Evolutionary conservation across 2,888 invertebrate species (phyloP), one percentile per base, ranked within the genome.

Genomic region (Pyrochroa serraticornis): DNA sequence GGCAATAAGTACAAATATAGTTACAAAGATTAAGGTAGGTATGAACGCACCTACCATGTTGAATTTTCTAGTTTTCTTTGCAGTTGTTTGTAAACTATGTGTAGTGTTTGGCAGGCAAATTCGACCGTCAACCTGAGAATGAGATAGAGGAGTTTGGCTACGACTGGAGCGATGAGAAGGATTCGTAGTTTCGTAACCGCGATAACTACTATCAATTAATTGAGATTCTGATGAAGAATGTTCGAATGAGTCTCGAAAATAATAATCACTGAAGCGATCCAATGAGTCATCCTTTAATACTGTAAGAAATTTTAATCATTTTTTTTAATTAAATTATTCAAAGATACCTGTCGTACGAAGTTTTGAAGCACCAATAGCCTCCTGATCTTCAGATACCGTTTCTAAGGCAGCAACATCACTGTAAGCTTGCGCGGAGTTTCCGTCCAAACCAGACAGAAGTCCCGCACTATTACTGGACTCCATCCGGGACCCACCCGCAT

Each of bases 221-320:
- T 88, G 89, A 53, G 90, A 90, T 78, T 91, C 91, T 8, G 90
- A 89, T 22, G 91, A 91, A 41, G 92, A 91, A 76, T 91, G 91
- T 74, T 91, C 88, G 71, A 88, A 85, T 68, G 89, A 90, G 79
- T 90, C 90, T 33, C 90, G 87, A 73, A 88, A 86, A 77, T 86
- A 87, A 78, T 89, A 90, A 73, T 89, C 88, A 69, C 83, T 83
- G 74, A 81, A 81, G 60, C 80, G 75, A 69, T 80, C 81, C 64
- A 77, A 68, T 32, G 79, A 79, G 71, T 81, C 81, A 46, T 79
- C 79, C 65, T 78, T 79, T 55, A 77, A 74, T 62, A 70, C 75
- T 76, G 71, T 47, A 74, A 76, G 6, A 63, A 50, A 55, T n/a
- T 12, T 44, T 39, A 50, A 36, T 49, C 30, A 13, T 35, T 30